Evolutionary conservation across 2,113 vertebrate species (phyloP).

Genomic region (Pao palembangensis): DNA sequence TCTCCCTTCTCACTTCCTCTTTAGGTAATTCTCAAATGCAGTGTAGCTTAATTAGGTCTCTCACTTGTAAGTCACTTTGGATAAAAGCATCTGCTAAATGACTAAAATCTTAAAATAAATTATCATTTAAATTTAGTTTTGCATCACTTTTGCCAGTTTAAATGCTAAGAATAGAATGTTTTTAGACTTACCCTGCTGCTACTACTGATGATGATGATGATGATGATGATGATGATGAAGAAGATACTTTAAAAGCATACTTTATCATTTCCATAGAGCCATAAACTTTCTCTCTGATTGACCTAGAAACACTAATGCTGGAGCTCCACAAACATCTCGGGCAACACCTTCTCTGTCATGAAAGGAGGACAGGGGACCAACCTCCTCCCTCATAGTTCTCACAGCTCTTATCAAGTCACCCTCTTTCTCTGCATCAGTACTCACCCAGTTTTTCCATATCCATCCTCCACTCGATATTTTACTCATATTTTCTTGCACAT

Average conservation of each 20-base stretch:
- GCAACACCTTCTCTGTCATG: slow-evolving; percentile 37
- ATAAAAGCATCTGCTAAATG: too few species aligned
- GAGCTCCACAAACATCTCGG: slow-evolving; percentile 33
- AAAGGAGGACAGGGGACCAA: slow-evolving; percentile 27
- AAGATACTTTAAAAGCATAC: neutral
- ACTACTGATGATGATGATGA: too few species aligned
- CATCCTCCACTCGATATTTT: slow-evolving; percentile 31
- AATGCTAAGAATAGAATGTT: too few species aligned
- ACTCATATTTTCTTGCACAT: slow-evolving; percentile 24
- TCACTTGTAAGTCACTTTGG: too few species aligned
- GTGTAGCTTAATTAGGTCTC: too few species aligned
- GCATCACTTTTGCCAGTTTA: too few species aligned
- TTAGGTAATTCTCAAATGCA: too few species aligned
- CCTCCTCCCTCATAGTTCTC: slow-evolving; percentile 20
- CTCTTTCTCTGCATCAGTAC: slow-evolving; percentile 20
- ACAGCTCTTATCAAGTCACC: slow-evolving; percentile 17
- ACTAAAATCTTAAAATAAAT: too few species aligned
- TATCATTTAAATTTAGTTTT: too few species aligned
- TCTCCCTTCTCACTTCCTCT: too few species aligned
- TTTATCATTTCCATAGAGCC: slow-evolving; percentile 48
- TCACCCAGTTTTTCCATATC: slow-evolving; percentile 22
- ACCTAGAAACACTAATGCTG: slow-evolving; percentile 16
- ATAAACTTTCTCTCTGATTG: slow-evolving; percentile 21
- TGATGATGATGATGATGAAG: too few species aligned
- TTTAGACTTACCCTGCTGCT: too few species aligned